phyloP scores from a whole-genome alignment of 1,140 invertebrate genomes.

The Laodelphax striatellus region DNA sequence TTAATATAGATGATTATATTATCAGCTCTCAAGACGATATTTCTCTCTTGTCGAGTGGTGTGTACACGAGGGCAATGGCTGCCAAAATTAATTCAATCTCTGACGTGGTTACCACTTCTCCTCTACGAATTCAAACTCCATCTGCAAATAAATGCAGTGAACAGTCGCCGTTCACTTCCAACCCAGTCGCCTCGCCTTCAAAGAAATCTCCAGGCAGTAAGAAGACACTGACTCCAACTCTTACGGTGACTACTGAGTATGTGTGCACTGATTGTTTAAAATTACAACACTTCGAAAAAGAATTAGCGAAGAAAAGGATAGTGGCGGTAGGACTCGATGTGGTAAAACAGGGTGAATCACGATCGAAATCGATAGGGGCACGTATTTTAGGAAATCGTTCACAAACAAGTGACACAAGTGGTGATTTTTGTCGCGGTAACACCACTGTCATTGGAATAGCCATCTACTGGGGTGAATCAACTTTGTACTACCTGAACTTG shows the following conservation, averaged over 20 bases:
- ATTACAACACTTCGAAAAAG: neutral
- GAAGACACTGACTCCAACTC: too few species aligned
- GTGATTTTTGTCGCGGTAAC: neutral
- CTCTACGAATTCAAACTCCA: too few species aligned
- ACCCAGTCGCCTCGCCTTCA: too few species aligned
- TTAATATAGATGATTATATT: too few species aligned
- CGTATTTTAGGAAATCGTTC: neutral
- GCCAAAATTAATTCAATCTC: too few species aligned
- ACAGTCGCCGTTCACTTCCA: too few species aligned
- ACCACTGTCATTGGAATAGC: conserved; percentile 7
- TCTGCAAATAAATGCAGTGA: too few species aligned
- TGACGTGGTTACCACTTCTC: too few species aligned
- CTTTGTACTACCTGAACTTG: conserved; percentile 9
- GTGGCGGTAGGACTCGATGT: neutral
- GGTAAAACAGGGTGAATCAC: neutral
- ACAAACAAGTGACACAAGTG: neutral
- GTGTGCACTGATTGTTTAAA: neutral
- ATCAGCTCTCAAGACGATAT: too few species aligned
- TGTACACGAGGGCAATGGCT: too few species aligned
- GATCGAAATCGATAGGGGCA: neutral
- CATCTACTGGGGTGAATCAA: conserved; percentile 1
- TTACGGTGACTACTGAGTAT: neutral
- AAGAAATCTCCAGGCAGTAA: too few species aligned
- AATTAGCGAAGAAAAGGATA: neutral
- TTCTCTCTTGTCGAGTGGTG: too few species aligned